Conservation (phyloP, 2,797 vertebrate species). For the Danio kyathit region DNA sequence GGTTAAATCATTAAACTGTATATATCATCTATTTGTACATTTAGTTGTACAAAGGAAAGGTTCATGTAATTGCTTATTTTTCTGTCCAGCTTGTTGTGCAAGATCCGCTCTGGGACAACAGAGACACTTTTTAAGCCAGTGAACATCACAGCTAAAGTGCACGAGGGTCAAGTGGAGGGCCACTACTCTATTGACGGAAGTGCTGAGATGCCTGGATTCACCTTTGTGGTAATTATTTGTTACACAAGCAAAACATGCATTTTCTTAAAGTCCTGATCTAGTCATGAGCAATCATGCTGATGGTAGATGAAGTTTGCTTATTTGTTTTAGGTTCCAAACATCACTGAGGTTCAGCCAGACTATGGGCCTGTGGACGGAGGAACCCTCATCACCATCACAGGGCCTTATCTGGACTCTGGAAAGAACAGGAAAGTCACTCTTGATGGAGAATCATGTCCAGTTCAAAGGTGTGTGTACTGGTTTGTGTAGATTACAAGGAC, state of each 20-base stretch:
- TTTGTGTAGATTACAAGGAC: no score
- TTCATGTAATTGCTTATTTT: background rate
- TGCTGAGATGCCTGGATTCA: constrained; percentile 80
- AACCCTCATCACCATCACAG: constrained; percentile 86
- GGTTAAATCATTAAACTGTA: no score
- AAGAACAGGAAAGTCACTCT: constrained; percentile 84
- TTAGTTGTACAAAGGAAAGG: background rate
- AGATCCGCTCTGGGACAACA: constrained; percentile 75
- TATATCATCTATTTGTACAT: background rate
- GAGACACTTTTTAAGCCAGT: constrained; percentile 70
- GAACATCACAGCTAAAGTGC: constrained; percentile 82
- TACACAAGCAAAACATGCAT: background rate
- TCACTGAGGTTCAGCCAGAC: constrained; percentile 84
- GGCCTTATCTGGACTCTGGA: constrained; percentile 83
- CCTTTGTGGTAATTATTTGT: constrained; percentile 84
- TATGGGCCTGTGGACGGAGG: constrained; percentile 92
- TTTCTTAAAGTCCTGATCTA: background rate
- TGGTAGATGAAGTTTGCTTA: background rate
- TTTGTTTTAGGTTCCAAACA: constrained; percentile 80
- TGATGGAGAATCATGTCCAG: constrained; percentile 82
- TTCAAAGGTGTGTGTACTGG: constrained; percentile 71
- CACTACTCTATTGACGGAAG: constrained; percentile 84
- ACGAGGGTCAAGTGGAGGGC: constrained; percentile 75
- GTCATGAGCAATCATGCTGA: background rate
- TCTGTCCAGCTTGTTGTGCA: constrained; percentile 84